phyloP scores from a whole-genome alignment of 1,140 invertebrate species.

The Platyura marginata region DNA sequence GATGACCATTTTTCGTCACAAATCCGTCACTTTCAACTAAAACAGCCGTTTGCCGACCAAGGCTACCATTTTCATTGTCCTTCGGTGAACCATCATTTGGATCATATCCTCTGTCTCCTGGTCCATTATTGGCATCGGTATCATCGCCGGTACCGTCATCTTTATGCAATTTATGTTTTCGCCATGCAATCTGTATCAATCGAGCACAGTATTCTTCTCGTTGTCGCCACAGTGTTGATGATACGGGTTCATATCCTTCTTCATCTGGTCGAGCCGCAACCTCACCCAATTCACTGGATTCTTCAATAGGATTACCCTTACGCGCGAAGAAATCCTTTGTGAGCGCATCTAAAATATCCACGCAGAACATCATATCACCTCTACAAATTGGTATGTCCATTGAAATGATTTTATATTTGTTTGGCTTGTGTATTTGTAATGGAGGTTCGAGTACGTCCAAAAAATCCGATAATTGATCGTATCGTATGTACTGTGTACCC shows the following conservation, averaged over 20 bases:
- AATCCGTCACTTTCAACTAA: slow-evolving; percentile 64
- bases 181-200: slow-evolving; percentile 87
- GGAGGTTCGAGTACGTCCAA: slow-evolving; percentile 85
- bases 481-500: slow-evolving; percentile 90
- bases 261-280: slow-evolving; percentile 61
- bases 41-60: slow-evolving; percentile 52
- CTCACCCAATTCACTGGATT: slow-evolving; percentile 65
- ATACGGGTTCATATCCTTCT: slow-evolving; percentile 78
- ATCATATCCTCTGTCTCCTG: slow-evolving; percentile 7
- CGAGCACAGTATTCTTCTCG: slow-evolving; percentile 89
- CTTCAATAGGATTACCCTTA: slow-evolving; percentile 82
- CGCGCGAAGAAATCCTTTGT: slow-evolving; percentile 92
- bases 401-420: slow-evolving; percentile 96
- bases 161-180: slow-evolving; percentile 57
- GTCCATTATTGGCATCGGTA: slow-evolving; percentile 12
- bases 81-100: slow-evolving; percentile 3
- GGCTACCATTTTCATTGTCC: slow-evolving; percentile 20
- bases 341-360: slow-evolving; percentile 91
- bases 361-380: slow-evolving; percentile 90
- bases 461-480: slow-evolving; percentile 86
- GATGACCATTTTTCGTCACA: slow-evolving; percentile 66
- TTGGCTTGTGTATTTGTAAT: slow-evolving; percentile 91
- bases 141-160: slow-evolving; percentile 20
- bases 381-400: slow-evolving; percentile 98
- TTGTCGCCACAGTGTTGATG: slow-evolving; percentile 83